Evolutionary conservation across 2,888 invertebrate genomes (phyloP).

Genomic region (Volucella inanis): DNA sequence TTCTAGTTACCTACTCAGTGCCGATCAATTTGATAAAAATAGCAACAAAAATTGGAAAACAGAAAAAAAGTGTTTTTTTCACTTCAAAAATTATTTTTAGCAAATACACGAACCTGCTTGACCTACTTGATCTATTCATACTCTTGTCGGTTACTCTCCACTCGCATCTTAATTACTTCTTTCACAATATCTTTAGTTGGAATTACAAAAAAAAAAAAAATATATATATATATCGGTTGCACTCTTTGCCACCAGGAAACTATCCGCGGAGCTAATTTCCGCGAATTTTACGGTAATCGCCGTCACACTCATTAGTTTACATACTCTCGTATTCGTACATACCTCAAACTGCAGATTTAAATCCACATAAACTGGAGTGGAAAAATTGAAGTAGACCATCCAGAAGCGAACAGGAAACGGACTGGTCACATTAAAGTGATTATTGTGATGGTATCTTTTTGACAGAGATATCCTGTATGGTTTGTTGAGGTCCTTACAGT

Average conservation of each 20-base stretch:
- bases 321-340: conserved; percentile 53
- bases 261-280: conserved; percentile 14
- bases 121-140: too few relatives aligned
- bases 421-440: conserved; percentile 77
- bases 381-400: conserved; percentile 78
- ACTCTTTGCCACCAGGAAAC: conserved; percentile 51
- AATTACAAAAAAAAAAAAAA: conserved; percentile 18
- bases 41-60: too few relatives aligned
- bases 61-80: too few relatives aligned
- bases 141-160: too few relatives aligned
- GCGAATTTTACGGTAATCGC: conserved; percentile 14
- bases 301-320: background rate
- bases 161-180: too few relatives aligned
- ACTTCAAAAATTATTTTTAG: too few relatives aligned
- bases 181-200: background rate
- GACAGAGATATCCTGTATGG: conserved; percentile 78
- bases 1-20: too few relatives aligned
- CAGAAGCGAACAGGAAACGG: conserved; percentile 77
- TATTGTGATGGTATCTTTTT: conserved; percentile 51
- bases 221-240: conserved; percentile 22
- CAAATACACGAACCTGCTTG: too few relatives aligned
- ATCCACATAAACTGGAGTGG: conserved; percentile 78
- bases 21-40: too few relatives aligned
- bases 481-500: conserved; percentile 78
- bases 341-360: conserved; percentile 79